Base-by-base conservation (phyloP, 2,888 invertebrate species). In the Tachystola acroxantha region DNA sequence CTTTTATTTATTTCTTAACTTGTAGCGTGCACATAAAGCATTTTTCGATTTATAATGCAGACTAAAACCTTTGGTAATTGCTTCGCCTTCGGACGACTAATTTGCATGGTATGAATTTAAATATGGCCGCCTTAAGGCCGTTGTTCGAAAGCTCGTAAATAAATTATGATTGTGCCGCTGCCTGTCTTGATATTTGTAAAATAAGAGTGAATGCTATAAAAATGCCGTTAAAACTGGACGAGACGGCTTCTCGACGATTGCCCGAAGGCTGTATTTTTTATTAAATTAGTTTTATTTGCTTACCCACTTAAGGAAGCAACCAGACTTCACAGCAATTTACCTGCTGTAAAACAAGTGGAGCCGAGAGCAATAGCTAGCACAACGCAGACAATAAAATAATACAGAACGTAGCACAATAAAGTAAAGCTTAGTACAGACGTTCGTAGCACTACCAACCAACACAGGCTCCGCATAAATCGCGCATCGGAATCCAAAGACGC, bases 1-100 rank as follows among this genome's bases (percentile, higher is more conserved):
- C 64, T 76, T 77, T 76, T 79, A 80, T 81, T 79, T 82, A 82
- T 84, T 80, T 84, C 81, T 84, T 81, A 81, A 81, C 82, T 81
- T 78, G 75, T 70, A 68, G 61, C 66, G 57, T 57, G 56, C 65
- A 71, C 69, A 78, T 76, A 77, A 80, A 79, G 53, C 62, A 77
- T 72, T 73, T 75, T 77, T 76, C 64, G 67, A 75, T 76, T 76
- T 76, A 74, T 61, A 53, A 53, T 51, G 46, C 47, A 47, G 57
- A 55, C 50, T 45, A 56, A 52, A 67, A 59, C 59, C 60, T 61
- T 62, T 50, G 58, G 64, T 73, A 71, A 75, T 74, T 68, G 71
- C 67, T 52, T 64, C 56, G 59, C 58, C 62, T 61, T 62, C 58
- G 46, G 50, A 60, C 56, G 64, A 71, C 64, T 74, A 71, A 76